Base-by-base conservation (phyloP, 2,797 vertebrate genomes). In the Peromyscus melanophrys region DNA sequence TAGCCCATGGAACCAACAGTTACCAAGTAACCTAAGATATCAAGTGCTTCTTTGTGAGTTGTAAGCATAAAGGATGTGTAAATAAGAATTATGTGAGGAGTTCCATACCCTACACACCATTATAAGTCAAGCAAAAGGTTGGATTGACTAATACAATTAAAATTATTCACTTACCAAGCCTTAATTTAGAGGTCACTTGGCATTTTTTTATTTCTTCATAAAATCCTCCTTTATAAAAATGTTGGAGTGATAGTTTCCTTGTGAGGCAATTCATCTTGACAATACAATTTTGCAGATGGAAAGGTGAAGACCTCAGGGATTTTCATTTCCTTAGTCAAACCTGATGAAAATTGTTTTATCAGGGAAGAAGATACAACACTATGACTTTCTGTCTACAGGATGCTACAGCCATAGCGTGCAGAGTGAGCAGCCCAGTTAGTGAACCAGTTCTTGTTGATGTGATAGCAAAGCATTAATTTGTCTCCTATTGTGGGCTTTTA, bases 281-380 rank as follows among this genome's bases (percentile, higher is more conserved):
- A 89, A 75, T 8, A 80, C 6, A 19, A 2, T 59, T 94, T 67
- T 97, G 43, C 82, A 96, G 85, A 95, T 69, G 75, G 65, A 93
- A 55, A 95, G 37, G 40, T 95, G 73, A 96, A 83, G 49, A 89
- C 85, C 52, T 83, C 34, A 55, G 82, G 49, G 37, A 92, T 94
- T 97, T 98, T 92, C 92, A 97, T 96, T 94, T 96, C 92, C 49
- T 94, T 96, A 92, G 90, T 98, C 92, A 96, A 92, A 95, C 9
- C 61, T 55, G 94, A 90, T 96, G 94, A 97, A 95, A 83, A 86
- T 80, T 40, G 52, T 5, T 92, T 92, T 93, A 82, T 94, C 43
- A 85, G 71, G 57, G 40, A 90, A 89, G 71, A 91, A 94, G 52
- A 88, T 31, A 84, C 89, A 94, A 89, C 61, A 23, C 82, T 43